These are phyloP conservation scores for Teleopsis dalmanni DNA, from an alignment of 1,140 invertebrate genomes.

Conservation along the genomic window DNA sequence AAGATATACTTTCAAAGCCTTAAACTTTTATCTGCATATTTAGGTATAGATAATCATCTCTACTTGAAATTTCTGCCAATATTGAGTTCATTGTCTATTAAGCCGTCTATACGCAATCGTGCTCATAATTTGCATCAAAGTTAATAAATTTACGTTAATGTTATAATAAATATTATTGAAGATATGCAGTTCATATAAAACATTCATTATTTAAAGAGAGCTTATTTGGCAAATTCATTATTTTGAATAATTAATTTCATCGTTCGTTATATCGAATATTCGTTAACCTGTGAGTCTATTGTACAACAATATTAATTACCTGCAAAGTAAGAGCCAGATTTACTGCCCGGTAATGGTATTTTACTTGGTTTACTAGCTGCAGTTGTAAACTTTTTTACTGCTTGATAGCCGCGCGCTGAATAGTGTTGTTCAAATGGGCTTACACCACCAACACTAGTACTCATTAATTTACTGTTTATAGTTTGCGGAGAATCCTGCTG, in stretches of 20 bases:
- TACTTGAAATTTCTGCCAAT: too few relatives aligned
- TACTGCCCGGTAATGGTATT: slow-evolving; percentile 57
- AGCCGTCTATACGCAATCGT: too few relatives aligned
- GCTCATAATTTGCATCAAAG: too few relatives aligned
- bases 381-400: slow-evolving; percentile 19
- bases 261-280: not conserved
- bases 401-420: slow-evolving; percentile 16
- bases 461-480: slow-evolving; percentile 20
- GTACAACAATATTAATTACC: slow-evolving; percentile 39
- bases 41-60: too few relatives aligned
- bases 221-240: too few relatives aligned
- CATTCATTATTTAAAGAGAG: too few relatives aligned
- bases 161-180: too few relatives aligned
- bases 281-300: slow-evolving; percentile 11
- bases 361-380: slow-evolving; percentile 59
- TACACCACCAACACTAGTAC: slow-evolving; percentile 34
- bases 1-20: too few relatives aligned
- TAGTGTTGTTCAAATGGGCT: slow-evolving; percentile 30
- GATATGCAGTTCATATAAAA: too few relatives aligned
- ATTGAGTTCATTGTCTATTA: too few relatives aligned
- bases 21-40: not conserved
- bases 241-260: not conserved
- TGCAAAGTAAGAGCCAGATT: slow-evolving; percentile 37
- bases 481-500: not conserved
- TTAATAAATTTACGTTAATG: too few relatives aligned